Base-by-base conservation (phyloP, 2,888 invertebrate genomes). In the Drosophila trichaetosa region DNA sequence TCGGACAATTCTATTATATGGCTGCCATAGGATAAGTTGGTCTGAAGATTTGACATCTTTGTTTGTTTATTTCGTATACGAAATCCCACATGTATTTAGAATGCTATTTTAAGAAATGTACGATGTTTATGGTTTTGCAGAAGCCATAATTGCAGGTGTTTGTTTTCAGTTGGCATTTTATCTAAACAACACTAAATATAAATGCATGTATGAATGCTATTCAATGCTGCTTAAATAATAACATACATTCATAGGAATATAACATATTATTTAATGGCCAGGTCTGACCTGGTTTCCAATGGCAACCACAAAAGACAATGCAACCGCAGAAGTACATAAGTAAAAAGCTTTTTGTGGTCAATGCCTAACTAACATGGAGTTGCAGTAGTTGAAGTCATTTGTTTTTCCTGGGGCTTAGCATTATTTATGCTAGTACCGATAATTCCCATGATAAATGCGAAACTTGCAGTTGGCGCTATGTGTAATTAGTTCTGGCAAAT, bases 391-490 rank as follows among this genome's bases (percentile, higher is more conserved):
- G 51, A 40, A 54, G 31, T 66, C 56, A 65, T 56, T 40, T 24
- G 46, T 36, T 58, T 58, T 57, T 62, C 56, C 54, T 65, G 54
- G 57, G 69, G 69, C 58, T 69, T 63, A 75, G 48, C 68, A 75
- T 82, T 81, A 83, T 82, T 82, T 82, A 82, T 84, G 69, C 67
- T 42, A 57, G 61, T 58, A 68, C 62, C 73, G 82, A 82, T 82
- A 82, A 82, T 84, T 72, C 82, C 73, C 73, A 82, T 82, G 82
- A 82, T 82, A 84, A 82, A 82, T 84, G 80, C 63, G 66, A 73
- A 70, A 61, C 72, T 65, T 66, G 80, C 76, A 73, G 67, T 68
- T 66, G 49, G 42, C 52, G 63, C 40, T 57, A 74, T 65, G 69
- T 80, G 80, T 74, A 81, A 81, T 81, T 81, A 81, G 80, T 74